phyloP scores from a whole-genome alignment of 2,797 vertebrate species.

The Crenichthys baileyi region DNA sequence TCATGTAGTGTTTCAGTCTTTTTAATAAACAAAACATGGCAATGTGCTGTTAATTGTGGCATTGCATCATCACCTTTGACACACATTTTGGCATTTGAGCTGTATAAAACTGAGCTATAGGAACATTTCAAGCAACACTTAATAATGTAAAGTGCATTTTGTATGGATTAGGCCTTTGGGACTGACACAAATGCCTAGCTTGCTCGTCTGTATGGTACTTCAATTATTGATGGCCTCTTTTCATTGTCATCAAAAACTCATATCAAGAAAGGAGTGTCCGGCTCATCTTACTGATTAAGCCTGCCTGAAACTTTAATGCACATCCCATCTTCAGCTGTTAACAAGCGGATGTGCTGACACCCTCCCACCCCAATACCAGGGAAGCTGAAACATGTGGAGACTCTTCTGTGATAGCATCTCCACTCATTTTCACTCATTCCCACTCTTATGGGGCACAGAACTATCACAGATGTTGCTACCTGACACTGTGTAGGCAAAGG shows the following conservation, averaged over 20 bases:
- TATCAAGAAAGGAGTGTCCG: slow-evolving; percentile 79
- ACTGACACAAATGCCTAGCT: slow-evolving; percentile 46
- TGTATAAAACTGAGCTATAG: neutral
- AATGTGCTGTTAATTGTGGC: neutral
- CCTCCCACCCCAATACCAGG: neutral
- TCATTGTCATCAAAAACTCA: slow-evolving; percentile 83
- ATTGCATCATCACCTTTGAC: neutral
- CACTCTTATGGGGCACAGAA: slow-evolving; percentile 27
- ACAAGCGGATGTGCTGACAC: slow-evolving; percentile 32
- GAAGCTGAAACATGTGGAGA: slow-evolving; percentile 11
- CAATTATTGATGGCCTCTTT: slow-evolving; percentile 82
- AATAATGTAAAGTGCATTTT: neutral
- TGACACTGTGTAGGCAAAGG: slow-evolving; percentile 68
- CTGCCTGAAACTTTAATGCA: slow-evolving; percentile 83
- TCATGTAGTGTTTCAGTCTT: neutral
- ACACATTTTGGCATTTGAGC: neutral
- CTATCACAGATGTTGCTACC: slow-evolving; percentile 53
- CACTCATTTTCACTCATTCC: slow-evolving; percentile 35
- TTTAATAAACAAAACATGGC: neutral
- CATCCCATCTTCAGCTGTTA: slow-evolving; percentile 71
- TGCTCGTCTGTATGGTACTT: slow-evolving; percentile 61
- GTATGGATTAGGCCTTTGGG: slow-evolving; percentile 24
- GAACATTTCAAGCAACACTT: neutral
- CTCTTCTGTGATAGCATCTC: neutral
- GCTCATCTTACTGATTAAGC: slow-evolving; percentile 85